Evolutionary conservation across 2,888 invertebrate genomes (phyloP), one percentile per base, ranked within the genome.

Genomic region (Cephalotes varians): DNA sequence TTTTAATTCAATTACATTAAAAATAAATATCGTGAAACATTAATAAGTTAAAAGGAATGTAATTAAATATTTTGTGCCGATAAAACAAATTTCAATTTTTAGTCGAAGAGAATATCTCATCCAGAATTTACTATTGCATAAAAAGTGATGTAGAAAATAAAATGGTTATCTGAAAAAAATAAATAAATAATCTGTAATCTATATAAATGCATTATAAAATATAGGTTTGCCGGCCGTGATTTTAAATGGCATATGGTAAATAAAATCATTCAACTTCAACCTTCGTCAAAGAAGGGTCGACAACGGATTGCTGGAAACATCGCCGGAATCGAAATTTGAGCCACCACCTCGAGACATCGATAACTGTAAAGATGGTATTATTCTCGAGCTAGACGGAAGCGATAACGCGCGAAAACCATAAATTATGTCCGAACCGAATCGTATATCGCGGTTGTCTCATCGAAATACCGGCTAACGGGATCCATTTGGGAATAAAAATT

Each of bases 341-440:
- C 51, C 74, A 67, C 31, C 49, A 37, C 9, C 28, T 69, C 51
- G 67, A 67, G 65, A 83, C 80, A 82, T 86, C 85, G 88, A 84
- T 86, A 84, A 82, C 86, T 64, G 71, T 82, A 77, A 87, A 82
- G 82, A 77, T 60, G 69, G 82, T 85, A 87, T 86, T 88, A 88
- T 88, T 83, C 81, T 74, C 80, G 56, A 49, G 64, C 60, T 71
- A 77, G 82, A 88, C 82, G 80, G 60, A 81, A 81, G 84, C 73
- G 88, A 86, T 85, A 87, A 88, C 87, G 86, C 79, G 81, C 73
- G 86, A 83, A 82, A 85, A 85, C 82, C 85, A 86, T 88, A 86
- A 88, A 85, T 87, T 84, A 82, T 58, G 47, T 71, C 60, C 28
- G 31, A 9, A 44, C 71, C 72, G 64, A 83, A 67, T 85, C 82